Conservation (phyloP, 2,888 invertebrate species). For the Ischnus inquisitorius region DNA sequence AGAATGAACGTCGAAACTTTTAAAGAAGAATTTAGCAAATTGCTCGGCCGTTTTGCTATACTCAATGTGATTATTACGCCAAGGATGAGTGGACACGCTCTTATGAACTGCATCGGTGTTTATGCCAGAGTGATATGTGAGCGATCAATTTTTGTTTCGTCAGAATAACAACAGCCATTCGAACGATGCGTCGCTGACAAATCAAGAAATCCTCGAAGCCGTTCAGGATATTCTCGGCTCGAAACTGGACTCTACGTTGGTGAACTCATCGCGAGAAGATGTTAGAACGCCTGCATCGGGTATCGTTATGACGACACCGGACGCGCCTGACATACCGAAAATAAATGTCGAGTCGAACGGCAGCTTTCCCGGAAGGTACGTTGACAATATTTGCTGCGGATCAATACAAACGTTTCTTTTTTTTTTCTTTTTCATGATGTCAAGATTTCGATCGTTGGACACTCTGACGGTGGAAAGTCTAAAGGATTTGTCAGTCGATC, state of each 20-base stretch:
- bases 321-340: slow-evolving; percentile 68
- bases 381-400: not conserved
- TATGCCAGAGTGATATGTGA: slow-evolving; percentile 1
- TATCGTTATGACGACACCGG: slow-evolving; percentile 65
- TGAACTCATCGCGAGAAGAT: slow-evolving; percentile 40
- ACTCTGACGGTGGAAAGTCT: slow-evolving; percentile 32
- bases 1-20: slow-evolving; percentile 67
- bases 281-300: slow-evolving; percentile 67
- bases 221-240: slow-evolving; percentile 55
- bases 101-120: not conserved
- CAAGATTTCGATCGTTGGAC: slow-evolving; percentile 59
- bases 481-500: slow-evolving; percentile 32
- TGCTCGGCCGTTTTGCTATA: slow-evolving; percentile 67
- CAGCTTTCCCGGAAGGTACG: slow-evolving; percentile 50
- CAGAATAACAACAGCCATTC: slow-evolving; percentile 25
- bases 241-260: slow-evolving; percentile 63
- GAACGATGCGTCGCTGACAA: slow-evolving; percentile 37
- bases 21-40: slow-evolving; percentile 68
- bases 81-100: not conserved
- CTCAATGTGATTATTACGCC: not conserved
- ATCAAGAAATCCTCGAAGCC: slow-evolving; percentile 51
- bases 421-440: not conserved
- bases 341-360: slow-evolving; percentile 52
- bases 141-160: slow-evolving; percentile 19
- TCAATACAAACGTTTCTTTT: not conserved